Evolutionary conservation across 2,113 vertebrate species (phyloP).

Genomic region (Mastomys coucha): DNA sequence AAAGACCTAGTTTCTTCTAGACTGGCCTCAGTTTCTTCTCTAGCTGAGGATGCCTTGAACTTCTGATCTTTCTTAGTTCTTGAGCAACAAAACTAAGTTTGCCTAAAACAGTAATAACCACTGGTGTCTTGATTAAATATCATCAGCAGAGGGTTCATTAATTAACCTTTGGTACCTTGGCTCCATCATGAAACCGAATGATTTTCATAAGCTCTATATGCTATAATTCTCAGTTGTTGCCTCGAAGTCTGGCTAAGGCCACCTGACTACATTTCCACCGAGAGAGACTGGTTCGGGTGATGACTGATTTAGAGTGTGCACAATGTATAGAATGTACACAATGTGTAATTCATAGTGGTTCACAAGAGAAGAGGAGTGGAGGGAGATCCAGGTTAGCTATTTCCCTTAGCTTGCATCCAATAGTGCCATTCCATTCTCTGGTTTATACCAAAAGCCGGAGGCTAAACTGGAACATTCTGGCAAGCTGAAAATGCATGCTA

Average conservation of each 20-base stretch:
- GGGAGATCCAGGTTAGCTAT: neutral
- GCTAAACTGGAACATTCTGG: neutral
- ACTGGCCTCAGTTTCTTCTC: neutral
- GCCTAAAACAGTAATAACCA: neutral
- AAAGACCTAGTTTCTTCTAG: neutral
- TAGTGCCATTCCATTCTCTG: neutral
- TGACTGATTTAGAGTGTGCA: neutral
- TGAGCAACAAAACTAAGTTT: neutral
- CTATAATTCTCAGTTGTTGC: slow-evolving; percentile 22
- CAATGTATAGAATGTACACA: neutral
- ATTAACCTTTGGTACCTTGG: slow-evolving; percentile 31
- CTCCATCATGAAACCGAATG: neutral
- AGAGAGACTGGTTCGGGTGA: neutral
- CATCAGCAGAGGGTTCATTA: slow-evolving; percentile 11
- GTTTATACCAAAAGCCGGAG: neutral
- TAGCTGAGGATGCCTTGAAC: neutral
- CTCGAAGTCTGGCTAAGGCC: slow-evolving; percentile 8
- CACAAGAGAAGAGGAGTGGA: neutral
- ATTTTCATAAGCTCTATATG: neutral
- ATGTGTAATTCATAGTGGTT: neutral
- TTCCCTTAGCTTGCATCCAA: neutral
- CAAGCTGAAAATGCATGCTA: neutral
- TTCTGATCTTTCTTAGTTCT: neutral
- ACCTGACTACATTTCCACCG: neutral
- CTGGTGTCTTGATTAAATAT: slow-evolving; percentile 7